Evolutionary conservation across 1,140 invertebrate genomes (phyloP).

Genomic region (Nebria ingens): DNA sequence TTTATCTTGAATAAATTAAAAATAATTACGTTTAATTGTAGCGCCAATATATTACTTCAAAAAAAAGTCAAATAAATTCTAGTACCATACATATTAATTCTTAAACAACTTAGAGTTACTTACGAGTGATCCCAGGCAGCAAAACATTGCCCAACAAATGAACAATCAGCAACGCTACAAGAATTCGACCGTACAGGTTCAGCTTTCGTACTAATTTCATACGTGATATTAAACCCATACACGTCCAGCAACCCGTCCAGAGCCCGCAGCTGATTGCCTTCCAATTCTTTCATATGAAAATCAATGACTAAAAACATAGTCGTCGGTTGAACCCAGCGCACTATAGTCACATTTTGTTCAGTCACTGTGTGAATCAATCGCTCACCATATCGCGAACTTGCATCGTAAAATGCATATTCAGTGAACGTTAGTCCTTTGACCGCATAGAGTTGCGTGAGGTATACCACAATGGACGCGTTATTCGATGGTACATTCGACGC

Average conservation of each 20-base stretch:
- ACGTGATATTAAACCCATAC: conserved; percentile 88
- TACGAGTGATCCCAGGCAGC: conserved; percentile 56
- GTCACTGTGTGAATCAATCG: conserved; percentile 49
- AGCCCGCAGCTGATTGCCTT: conserved; percentile 74
- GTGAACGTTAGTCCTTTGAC: conserved; percentile 68
- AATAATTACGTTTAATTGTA: too few relatives aligned
- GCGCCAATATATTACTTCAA: too few relatives aligned
- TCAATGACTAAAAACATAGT: conserved; percentile 70
- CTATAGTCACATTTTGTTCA: conserved; percentile 58
- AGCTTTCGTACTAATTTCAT: conserved; percentile 53
- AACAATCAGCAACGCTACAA: conserved; percentile 69
- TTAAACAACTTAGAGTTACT: conserved; percentile 32
- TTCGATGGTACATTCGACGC: conserved; percentile 43
- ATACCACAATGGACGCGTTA: conserved; percentile 63
- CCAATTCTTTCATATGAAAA: conserved; percentile 57
- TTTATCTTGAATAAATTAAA: too few relatives aligned
- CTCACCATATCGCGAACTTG: conserved; percentile 52
- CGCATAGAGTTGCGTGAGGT: conserved; percentile 80
- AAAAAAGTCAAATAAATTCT: too few relatives aligned
- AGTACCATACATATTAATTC: too few relatives aligned
- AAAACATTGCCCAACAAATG: conserved; percentile 73
- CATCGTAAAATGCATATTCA: conserved; percentile 72
- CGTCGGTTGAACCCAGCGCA: conserved; percentile 54
- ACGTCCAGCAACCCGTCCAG: conserved; percentile 70
- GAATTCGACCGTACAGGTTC: conserved; percentile 42